Percentiles rank a stretch among this genome's conserved stretches.
phyloP scores from a whole-genome alignment of 2,888 invertebrate species.

The Melieria omissa region DNA sequence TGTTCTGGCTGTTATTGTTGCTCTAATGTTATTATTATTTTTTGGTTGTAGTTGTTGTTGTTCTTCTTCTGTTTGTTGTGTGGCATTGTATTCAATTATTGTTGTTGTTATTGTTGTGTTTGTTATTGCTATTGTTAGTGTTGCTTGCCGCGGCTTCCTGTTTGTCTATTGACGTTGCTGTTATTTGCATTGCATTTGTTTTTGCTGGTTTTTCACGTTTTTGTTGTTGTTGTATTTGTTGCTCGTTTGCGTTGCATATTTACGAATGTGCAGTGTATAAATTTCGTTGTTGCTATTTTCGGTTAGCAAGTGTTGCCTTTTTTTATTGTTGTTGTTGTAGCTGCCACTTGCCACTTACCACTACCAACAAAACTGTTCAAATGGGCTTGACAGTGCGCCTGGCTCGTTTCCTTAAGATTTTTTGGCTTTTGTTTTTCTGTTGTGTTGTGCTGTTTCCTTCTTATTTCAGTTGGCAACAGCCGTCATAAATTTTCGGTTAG shows the following conservation, averaged over 20 bases:
- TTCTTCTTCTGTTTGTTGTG: background rate
- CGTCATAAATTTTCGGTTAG: too few relatives aligned
- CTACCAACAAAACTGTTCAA: too few relatives aligned
- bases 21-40: background rate
- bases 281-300: background rate
- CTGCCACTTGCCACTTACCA: background rate
- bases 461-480: too few relatives aligned
- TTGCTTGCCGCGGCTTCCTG: background rate
- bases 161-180: background rate
- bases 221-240: constrained; percentile 15
- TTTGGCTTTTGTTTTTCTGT: too few relatives aligned
- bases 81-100: background rate
- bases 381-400: too few relatives aligned
- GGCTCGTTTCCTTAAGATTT: too few relatives aligned
- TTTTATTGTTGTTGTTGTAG: background rate
- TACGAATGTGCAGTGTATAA: background rate
- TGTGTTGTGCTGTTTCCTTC: too few relatives aligned
- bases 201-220: background rate
- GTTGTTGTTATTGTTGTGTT: constrained; percentile 15
- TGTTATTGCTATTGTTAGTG: background rate
- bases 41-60: constrained; percentile 22
- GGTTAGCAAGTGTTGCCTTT: constrained; percentile 9
- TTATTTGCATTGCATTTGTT: constrained; percentile 1
- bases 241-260: background rate
- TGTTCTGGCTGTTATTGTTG: background rate